Evolutionary conservation across 64 coral and sea anemone genomes (phyloP).

Genomic region (Porites australiensis): DNA sequence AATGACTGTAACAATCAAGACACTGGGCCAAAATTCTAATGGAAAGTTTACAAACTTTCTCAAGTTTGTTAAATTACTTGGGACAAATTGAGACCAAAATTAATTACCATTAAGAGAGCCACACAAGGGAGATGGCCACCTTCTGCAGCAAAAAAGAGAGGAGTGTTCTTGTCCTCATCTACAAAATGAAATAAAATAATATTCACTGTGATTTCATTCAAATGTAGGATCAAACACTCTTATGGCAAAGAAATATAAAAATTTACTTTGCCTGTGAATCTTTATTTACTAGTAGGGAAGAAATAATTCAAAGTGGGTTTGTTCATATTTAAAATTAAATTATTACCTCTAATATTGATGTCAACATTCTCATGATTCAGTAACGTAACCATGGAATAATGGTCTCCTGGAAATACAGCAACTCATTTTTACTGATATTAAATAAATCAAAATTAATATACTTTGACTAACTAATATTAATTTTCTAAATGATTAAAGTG

Average conservation of each 20-base stretch:
- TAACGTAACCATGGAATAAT: constrained; percentile 89
- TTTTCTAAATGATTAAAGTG: neutral
- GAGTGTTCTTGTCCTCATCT: constrained; percentile 92
- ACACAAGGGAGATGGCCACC: constrained; percentile 96
- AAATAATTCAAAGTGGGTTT: no score
- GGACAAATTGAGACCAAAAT: no score
- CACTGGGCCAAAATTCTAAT: no score
- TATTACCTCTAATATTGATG: constrained; percentile 90
- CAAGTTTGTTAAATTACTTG: no score
- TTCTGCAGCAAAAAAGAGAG: constrained; percentile 91
- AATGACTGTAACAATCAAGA: no score
- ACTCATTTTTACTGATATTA: no score
- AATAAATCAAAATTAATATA: no score
- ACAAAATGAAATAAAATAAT: neutral
- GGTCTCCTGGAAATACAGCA: constrained; percentile 73
- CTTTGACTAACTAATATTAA: no score
- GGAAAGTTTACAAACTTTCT: no score
- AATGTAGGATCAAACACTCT: neutral
- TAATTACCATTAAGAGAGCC: constrained; percentile 91
- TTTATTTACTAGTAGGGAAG: no score
- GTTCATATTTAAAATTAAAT: neutral
- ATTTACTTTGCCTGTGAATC: no score
- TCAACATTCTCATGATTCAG: constrained; percentile 82
- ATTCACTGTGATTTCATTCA: neutral
- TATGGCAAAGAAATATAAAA: no score